These are phyloP conservation scores for Gari tellinella DNA, from an alignment of 2,888 invertebrate genomes.

Conservation along the genomic window DNA sequence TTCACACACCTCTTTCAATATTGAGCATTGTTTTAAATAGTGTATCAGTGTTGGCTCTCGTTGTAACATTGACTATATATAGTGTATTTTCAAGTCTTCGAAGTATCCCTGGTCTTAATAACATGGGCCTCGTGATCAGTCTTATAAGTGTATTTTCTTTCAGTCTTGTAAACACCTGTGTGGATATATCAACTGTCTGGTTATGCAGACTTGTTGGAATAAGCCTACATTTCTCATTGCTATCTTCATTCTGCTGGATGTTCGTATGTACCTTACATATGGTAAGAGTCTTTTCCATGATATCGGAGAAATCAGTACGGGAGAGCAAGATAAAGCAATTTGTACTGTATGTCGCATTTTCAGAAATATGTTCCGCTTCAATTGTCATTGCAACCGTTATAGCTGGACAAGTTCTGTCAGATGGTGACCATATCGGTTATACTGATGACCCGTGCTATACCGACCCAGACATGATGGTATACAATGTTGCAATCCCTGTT, in stretches of 20 bases:
- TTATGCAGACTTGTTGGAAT: slow-evolving; percentile 34
- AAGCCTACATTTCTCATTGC: neutral
- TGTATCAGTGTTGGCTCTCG: slow-evolving; percentile 26
- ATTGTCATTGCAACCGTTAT: neutral
- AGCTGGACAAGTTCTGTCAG: neutral
- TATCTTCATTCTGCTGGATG: slow-evolving; percentile 18
- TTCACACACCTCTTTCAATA: neutral
- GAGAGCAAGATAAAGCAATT: neutral
- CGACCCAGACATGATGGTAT: slow-evolving; percentile 3
- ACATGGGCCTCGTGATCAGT: slow-evolving; percentile 19
- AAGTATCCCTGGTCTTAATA: slow-evolving; percentile 44
- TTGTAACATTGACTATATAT: slow-evolving; percentile 25
- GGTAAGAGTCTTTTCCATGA: slow-evolving; percentile 8
- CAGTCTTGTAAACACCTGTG: slow-evolving; percentile 18
- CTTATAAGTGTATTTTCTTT: slow-evolving; percentile 22
- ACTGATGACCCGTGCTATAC: slow-evolving; percentile 13
- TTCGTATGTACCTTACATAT: slow-evolving; percentile 29
- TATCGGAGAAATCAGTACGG: neutral
- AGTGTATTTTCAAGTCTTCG: slow-evolving; percentile 16
- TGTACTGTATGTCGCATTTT: neutral
- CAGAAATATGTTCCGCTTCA: neutral
- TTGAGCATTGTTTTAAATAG: slow-evolving; percentile 23
- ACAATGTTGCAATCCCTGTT: slow-evolving; percentile 19
- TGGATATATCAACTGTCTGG: neutral
- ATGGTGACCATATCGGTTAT: slow-evolving; percentile 7